phyloP scores from a whole-genome alignment of 2,888 invertebrate species.

The Urechis unicinctus region DNA sequence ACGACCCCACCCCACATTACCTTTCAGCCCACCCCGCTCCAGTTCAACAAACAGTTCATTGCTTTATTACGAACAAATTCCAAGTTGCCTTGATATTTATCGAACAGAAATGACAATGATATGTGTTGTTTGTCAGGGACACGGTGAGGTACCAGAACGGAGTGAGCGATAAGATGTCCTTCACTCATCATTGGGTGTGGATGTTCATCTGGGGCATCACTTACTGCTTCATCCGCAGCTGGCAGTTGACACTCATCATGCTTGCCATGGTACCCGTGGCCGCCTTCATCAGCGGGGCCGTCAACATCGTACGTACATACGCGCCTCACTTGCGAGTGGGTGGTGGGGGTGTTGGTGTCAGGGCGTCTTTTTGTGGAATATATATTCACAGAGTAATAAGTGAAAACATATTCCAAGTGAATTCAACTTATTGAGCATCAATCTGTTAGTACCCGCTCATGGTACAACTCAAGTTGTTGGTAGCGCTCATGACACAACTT shows the following conservation, averaged over 20 bases:
- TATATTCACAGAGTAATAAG: no score
- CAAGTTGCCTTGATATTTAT: neutral
- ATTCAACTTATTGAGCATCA: no score
- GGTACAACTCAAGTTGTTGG: no score
- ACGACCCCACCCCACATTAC: no score
- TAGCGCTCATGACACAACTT: no score
- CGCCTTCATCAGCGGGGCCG: slow-evolving; percentile 28
- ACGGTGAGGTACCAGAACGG: slow-evolving; percentile 54
- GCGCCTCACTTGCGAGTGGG: neutral
- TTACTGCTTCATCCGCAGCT: slow-evolving; percentile 52
- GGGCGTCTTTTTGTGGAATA: no score
- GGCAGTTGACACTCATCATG: slow-evolving; percentile 57
- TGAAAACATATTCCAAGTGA: no score
- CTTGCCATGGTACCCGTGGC: slow-evolving; percentile 54
- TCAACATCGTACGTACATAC: slow-evolving; percentile 9
- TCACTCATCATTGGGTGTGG: slow-evolving; percentile 49
- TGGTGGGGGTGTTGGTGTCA: no score
- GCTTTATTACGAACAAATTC: no score
- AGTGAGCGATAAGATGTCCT: slow-evolving; percentile 54
- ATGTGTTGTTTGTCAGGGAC: slow-evolving; percentile 47
- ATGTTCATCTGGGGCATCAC: slow-evolving; percentile 52
- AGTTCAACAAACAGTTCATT: no score
- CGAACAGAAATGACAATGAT: neutral
- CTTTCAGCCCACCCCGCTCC: no score
- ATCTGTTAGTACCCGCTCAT: no score